These are phyloP conservation scores for Pyrrhia umbra DNA, from an alignment of 2,888 invertebrate genomes.

Conservation along the genomic window DNA sequence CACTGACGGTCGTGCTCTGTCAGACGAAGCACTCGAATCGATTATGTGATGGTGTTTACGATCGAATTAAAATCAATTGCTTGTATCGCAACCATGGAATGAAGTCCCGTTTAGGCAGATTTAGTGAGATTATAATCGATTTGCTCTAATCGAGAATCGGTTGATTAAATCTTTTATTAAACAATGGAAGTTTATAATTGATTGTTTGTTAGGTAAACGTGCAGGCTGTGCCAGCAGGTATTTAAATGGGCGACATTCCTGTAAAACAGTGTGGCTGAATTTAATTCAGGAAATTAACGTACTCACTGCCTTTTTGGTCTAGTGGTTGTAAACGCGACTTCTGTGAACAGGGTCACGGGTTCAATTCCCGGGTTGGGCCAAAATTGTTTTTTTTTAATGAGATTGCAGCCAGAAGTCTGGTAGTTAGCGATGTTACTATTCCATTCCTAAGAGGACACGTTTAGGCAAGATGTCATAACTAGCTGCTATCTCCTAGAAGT, in stretches of 20 bases:
- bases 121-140: constrained; percentile 71
- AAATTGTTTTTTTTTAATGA: rapidly evolving
- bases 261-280: background rate
- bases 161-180: constrained; percentile 43
- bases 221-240: background rate
- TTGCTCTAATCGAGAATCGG: constrained; percentile 62
- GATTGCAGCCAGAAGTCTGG: no score
- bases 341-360: no score
- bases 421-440: no score
- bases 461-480: no score
- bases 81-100: constrained; percentile 69
- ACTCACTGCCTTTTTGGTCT: no score
- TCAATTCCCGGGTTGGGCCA: no score
- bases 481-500: no score
- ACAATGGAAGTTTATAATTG: constrained; percentile 36
- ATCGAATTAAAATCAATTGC: constrained; percentile 86
- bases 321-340: no score
- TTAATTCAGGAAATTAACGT: no score
- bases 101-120: constrained; percentile 67
- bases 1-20: constrained; percentile 65
- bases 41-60: constrained; percentile 84
- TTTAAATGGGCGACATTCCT: background rate
- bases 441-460: no score
- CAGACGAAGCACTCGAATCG: constrained; percentile 73
- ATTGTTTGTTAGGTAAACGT: constrained; percentile 1